A percentile compares a stretch with the other conserved stretches of the same genome.
phyloP scores from a whole-genome alignment of 2,797 vertebrate genomes.

The Gadopsis marmoratus region DNA sequence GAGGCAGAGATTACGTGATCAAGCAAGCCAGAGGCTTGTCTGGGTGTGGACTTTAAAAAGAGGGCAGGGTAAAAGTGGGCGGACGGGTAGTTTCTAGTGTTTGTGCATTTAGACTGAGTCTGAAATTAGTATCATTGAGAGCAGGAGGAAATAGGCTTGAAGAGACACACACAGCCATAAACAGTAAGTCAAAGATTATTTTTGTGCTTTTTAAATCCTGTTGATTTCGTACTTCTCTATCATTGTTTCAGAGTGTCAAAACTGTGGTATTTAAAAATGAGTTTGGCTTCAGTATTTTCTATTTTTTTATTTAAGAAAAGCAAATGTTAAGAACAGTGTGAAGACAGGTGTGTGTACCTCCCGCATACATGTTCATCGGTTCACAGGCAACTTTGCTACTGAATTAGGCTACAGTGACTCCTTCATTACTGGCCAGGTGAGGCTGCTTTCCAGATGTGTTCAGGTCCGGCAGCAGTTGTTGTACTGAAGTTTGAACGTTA shows the following conservation, averaged over 20 bases:
- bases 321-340: not conserved
- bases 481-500: not conserved
- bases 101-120: slow-evolving; percentile 72
- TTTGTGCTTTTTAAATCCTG: not conserved
- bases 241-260: not conserved
- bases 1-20: slow-evolving; percentile 51
- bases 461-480: not conserved
- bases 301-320: not conserved
- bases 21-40: slow-evolving; percentile 55
- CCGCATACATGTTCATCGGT: not conserved
- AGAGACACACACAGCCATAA: slow-evolving; percentile 56
- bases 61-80: slow-evolving; percentile 75
- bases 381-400: not conserved
- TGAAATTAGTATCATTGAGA: slow-evolving; percentile 68
- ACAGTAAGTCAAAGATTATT: slow-evolving; percentile 64
- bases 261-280: not conserved
- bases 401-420: not conserved
- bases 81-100: slow-evolving; percentile 60
- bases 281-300: not conserved
- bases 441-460: slow-evolving; percentile 26
- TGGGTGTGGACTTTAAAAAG: slow-evolving; percentile 73
- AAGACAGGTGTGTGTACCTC: slow-evolving; percentile 3
- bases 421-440: slow-evolving; percentile 6
- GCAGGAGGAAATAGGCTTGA: slow-evolving; percentile 62
- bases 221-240: not conserved